Evolutionary conservation across 2,888 invertebrate genomes (phyloP), one percentile per base, ranked within the genome.

Genomic region (Epistrophella euchroma): DNA sequence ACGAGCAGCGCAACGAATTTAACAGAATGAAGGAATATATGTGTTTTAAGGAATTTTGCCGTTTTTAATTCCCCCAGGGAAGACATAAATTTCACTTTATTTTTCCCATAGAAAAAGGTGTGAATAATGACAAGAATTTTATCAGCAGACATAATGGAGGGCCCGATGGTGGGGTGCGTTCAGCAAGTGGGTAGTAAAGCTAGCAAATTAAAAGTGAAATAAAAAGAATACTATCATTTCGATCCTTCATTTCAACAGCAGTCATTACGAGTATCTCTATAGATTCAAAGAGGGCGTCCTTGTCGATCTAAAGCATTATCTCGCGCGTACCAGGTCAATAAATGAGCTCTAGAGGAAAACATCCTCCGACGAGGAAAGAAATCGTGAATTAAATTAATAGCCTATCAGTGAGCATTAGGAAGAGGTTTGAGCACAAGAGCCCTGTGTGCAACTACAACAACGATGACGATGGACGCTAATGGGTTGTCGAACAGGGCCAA

Each of bases 51-150:
- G 72, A 85, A 81, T 85, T 70, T 81, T 47, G 35, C 68, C 76
- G 56, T 81, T 81, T 81, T 81, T 85, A 81, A 85, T 85, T 81
- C 76, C 85, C 72, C 81, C 60, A 72, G 81, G 85, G 85, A 81
- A 81, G 85, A 73, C 76, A 85, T 80, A 80, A 85, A 85, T 85
- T 85, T 81, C 68, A 77, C 76, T 85, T 85, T 81, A 81, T 85
- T 76, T 85, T 80, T 70, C 85, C 73, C 66, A 56, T 73, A 73
- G 76, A 85, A 85, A 78, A 85, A 85, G 80, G 85, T 85, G 85
- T 85, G 81, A 85, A 85, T 77, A 85, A 85, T 85, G 81, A 81
- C 81, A 76, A 52, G 80, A 81, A 64, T 85, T 81, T 80, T 77
- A 81, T 81, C 70, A 68, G 68, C 37, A 66, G 35, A 47, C 19